Evolutionary conservation across 1,140 invertebrate genomes (phyloP).

Genomic region (Gonatopus flavifemur): DNA sequence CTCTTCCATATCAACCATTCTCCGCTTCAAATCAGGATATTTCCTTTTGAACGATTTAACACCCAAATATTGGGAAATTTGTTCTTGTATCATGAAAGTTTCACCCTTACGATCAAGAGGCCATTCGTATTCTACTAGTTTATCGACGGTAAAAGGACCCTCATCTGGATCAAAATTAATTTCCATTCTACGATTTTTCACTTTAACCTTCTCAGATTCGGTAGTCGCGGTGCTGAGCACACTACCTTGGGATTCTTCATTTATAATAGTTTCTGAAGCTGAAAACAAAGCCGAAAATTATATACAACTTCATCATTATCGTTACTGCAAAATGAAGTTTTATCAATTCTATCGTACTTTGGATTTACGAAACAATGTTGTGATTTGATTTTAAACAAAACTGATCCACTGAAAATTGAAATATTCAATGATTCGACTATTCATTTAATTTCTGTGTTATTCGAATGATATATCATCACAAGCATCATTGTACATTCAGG

Average conservation of each 20-base stretch:
- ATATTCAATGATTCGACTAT: too few species aligned
- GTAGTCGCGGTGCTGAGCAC: constrained; percentile 70
- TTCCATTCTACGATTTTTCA: constrained; percentile 73
- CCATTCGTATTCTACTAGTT: constrained; percentile 94
- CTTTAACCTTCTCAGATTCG: constrained; percentile 67
- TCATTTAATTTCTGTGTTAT: background rate
- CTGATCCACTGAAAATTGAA: too few species aligned
- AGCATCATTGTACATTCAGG: constrained; percentile 37
- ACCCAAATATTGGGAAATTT: constrained; percentile 88
- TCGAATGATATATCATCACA: too few species aligned
- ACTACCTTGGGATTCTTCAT: constrained; percentile 79
- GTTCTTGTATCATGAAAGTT: constrained; percentile 86
- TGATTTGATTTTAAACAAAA: too few species aligned
- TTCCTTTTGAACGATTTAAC: constrained; percentile 95
- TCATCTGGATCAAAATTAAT: constrained; percentile 69
- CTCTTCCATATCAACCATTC: constrained; percentile 87
- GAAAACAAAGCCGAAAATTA: constrained; percentile 17
- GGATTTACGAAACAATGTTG: too few species aligned
- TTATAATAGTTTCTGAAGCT: constrained; percentile 62
- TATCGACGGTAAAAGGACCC: constrained; percentile 77
- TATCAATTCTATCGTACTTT: too few species aligned
- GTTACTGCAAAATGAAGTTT: too few species aligned
- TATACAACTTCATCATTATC: too few species aligned
- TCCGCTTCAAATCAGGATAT: constrained; percentile 85
- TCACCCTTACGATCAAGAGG: constrained; percentile 73